Evolutionary conservation across 1,140 invertebrate genomes (phyloP).

Genomic region (Bombus superbus): DNA sequence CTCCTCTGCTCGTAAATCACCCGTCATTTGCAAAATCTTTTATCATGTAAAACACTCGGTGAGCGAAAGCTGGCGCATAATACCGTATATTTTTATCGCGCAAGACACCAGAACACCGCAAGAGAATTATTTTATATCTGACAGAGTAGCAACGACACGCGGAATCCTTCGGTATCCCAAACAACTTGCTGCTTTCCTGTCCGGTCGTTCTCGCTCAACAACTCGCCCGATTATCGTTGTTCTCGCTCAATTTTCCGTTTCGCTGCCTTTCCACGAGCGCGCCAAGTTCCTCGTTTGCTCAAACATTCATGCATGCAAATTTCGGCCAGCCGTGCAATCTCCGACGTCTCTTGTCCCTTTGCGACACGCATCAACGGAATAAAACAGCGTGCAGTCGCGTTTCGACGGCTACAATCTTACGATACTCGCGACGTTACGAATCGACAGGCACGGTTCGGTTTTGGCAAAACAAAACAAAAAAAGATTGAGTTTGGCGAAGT

Average conservation of each 20-base stretch:
- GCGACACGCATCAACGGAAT: neutral
- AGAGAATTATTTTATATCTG: neutral
- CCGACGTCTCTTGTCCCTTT: neutral
- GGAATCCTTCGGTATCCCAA: neutral
- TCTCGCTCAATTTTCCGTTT: conserved; percentile 18
- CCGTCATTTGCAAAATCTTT: neutral
- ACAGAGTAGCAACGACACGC: neutral
- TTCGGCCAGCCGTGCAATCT: neutral
- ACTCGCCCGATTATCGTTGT: conserved; percentile 25
- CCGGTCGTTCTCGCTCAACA: neutral
- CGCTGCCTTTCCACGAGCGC: neutral
- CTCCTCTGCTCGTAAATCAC: neutral
- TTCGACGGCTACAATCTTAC: neutral
- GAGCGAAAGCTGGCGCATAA: no score
- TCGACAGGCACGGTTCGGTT: no score
- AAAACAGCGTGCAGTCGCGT: neutral
- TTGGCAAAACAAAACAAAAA: no score
- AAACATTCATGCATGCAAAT: conserved; percentile 29
- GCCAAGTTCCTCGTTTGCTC: neutral
- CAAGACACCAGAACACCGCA: neutral
- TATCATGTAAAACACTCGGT: neutral
- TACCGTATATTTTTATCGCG: neutral
- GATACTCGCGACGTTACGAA: neutral
- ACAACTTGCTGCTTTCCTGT: neutral
- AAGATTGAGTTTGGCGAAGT: no score